phyloP scores from a whole-genome alignment of 2,888 invertebrate genomes.

The Rhogogaster chlorosoma region DNA sequence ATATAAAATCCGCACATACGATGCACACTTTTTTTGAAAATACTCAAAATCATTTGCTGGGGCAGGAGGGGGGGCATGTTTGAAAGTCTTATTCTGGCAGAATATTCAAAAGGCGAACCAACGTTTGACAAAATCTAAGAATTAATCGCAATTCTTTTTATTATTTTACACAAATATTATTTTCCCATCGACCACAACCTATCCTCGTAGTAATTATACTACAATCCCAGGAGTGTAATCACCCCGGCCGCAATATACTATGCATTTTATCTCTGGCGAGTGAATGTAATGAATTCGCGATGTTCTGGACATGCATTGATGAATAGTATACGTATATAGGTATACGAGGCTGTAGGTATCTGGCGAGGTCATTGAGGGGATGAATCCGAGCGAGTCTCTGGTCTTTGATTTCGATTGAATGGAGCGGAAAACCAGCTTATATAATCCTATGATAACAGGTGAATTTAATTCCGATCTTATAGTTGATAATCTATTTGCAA shows the following conservation, averaged over 20 bases:
- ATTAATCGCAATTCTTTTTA: background rate
- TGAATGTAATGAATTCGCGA: background rate
- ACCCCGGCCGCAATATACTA: background rate
- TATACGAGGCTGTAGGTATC: background rate
- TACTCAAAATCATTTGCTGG: too few species aligned
- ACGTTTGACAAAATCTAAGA: background rate
- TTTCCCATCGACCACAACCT: background rate
- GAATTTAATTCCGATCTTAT: conserved; percentile 8
- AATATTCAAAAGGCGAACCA: too few species aligned
- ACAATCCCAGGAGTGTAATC: background rate
- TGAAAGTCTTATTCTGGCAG: background rate
- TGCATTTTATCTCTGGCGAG: background rate
- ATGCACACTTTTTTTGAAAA: too few species aligned
- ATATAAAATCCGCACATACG: too few species aligned
- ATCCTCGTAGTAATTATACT: background rate
- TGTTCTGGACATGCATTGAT: background rate
- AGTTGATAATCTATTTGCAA: background rate
- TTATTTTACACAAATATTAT: background rate
- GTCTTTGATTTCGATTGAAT: conserved; percentile 38
- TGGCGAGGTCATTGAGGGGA: background rate
- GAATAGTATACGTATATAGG: background rate
- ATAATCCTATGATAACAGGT: conserved; percentile 19
- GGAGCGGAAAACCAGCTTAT: conserved; percentile 1
- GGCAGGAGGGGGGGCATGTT: background rate
- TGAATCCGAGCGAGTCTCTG: background rate